Evolutionary conservation across 37 sponge, comb jelly and placozoan species (phyloP).

Genomic region (Tethya wilhelma): DNA sequence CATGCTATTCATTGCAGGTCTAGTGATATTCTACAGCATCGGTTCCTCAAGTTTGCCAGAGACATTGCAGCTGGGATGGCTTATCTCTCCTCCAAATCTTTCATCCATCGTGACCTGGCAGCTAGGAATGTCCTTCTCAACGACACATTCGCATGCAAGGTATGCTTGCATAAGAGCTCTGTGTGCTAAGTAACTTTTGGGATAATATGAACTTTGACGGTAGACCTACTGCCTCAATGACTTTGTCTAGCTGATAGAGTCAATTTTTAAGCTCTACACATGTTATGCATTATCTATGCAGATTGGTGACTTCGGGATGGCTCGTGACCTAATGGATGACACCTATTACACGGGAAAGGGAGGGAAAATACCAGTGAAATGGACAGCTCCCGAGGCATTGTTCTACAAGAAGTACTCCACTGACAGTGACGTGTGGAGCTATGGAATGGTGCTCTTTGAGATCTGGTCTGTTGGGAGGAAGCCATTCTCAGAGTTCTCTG

Average conservation of each 20-base stretch:
- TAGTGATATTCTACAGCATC: no score
- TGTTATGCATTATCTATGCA: background rate
- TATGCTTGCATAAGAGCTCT: no score
- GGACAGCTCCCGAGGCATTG: slow-evolving; percentile 79
- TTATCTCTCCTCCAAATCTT: slow-evolving; percentile 56
- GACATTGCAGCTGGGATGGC: slow-evolving; percentile 70
- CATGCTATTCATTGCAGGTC: no score
- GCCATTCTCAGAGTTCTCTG: slow-evolving; percentile 32
- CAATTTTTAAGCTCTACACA: no score
- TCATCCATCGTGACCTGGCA: slow-evolving; percentile 74
- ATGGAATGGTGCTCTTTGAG: slow-evolving; percentile 66
- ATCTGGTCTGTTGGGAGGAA: slow-evolving; percentile 68
- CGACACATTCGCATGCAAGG: slow-evolving; percentile 48
- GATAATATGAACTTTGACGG: no score
- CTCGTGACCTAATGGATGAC: slow-evolving; percentile 51
- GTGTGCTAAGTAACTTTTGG: no score
- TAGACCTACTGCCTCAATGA: no score
- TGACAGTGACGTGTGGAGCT: slow-evolving; percentile 75
- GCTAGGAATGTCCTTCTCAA: slow-evolving; percentile 69
- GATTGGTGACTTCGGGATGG: slow-evolving; percentile 79
- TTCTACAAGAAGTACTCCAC: slow-evolving; percentile 55
- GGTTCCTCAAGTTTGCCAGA: slow-evolving; percentile 55
- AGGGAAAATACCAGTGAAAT: slow-evolving; percentile 67
- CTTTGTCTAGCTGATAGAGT: no score
- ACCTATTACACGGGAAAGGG: slow-evolving; percentile 43